Base-by-base conservation (phyloP, 2,888 invertebrate species). In the Calameuta idolon region DNA sequence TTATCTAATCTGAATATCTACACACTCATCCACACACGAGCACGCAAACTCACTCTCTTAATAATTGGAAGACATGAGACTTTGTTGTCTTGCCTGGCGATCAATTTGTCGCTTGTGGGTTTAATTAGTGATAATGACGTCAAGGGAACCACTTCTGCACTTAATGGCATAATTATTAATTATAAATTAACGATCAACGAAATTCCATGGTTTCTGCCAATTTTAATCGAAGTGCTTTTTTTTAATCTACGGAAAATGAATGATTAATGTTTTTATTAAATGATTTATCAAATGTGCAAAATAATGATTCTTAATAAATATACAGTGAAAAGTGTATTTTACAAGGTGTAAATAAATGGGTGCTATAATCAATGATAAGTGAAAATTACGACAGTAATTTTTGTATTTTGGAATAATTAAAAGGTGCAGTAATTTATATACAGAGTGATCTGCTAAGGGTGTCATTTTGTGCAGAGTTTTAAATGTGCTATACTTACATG, bases 41-140 rank as follows among this genome's bases (percentile, higher is more conserved):
- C 75, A 77, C 31, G 30, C 81, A 83, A 84, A 82, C 81, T 80
- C 71, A 74, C 81, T 80, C 76, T 82, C 83, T 84, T 78, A 82
- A 84, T 76, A 75, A 86, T 82, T 90, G 90, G 90, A 90, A 90
- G 90, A 90, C 90, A 73, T 90, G 83, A 84, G 90, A 90, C 85
- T 90, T 87, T 90, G 90, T 89, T 90, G 90, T 82, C 23, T 31
- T 71, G 1, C 33, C 31, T 4, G 12, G 34, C 33, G 34, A 71
- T 31, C 71, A 15, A 71, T 31, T 71, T 31, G 31, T 71, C 71
- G 71, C 71, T 71, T 71, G 31, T 31, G 23, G 34, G 12, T 71
- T 71, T 71, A 71, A 71, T 30, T 55, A 55, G 23, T 55, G 55
- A 55, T 55, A 55, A 55, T 55, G 55, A 55, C 55, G 23, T 55